Conservation (phyloP, 1,140 invertebrate species). For the Nasonia longicornis region DNA sequence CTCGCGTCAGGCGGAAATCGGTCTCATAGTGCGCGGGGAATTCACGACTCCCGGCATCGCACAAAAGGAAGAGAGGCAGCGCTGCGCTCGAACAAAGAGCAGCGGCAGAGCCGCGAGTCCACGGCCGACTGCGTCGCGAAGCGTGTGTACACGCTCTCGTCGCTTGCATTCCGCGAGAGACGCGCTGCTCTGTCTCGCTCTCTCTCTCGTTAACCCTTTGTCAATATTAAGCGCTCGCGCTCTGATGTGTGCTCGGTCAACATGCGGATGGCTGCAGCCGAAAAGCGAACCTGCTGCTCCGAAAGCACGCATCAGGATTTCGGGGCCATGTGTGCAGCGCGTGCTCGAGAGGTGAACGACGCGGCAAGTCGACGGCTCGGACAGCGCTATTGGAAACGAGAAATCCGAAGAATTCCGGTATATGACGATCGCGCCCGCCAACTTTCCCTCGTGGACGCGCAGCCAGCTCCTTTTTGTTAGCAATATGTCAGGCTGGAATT, state of each 20-base stretch:
- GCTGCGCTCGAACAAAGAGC: slow-evolving; percentile 18
- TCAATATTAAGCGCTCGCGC: slow-evolving; percentile 32
- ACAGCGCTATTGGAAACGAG: neutral
- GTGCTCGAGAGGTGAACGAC: too few relatives aligned
- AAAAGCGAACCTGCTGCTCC: neutral
- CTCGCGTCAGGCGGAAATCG: neutral
- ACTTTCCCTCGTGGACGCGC: neutral
- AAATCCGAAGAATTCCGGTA: neutral
- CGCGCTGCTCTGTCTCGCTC: neutral
- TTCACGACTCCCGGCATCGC: neutral
- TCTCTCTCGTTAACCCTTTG: slow-evolving; percentile 33
- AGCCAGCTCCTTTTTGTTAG: too few relatives aligned
- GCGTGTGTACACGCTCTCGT: neutral
- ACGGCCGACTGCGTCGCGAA: neutral
- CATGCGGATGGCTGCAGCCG: slow-evolving; percentile 1
- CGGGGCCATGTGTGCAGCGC: too few relatives aligned
- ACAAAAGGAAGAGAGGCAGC: neutral
- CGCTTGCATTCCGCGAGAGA: slow-evolving; percentile 27
- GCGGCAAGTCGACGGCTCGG: too few relatives aligned
- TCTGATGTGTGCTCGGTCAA: neutral
- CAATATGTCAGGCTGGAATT: too few relatives aligned
- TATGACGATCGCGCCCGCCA: neutral
- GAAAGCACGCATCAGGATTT: too few relatives aligned
- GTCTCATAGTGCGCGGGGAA: neutral
- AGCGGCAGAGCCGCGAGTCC: neutral